A percentile compares a stretch with the other conserved stretches of the same genome.
Conservation (phyloP, 1,140 invertebrate genomes). For the Drosophila mojavensis region DNA sequence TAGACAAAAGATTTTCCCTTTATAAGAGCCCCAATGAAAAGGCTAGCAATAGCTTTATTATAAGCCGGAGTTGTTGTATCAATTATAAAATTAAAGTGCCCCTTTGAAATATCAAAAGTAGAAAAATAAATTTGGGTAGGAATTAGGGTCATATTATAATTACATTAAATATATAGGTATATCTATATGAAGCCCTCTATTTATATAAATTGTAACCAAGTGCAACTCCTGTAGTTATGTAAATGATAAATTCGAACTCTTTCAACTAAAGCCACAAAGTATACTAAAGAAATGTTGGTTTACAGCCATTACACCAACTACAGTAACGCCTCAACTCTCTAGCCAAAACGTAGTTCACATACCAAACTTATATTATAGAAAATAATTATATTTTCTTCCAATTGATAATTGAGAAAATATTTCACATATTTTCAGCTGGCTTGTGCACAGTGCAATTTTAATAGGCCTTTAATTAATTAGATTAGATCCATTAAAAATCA, state of each 20-base stretch:
- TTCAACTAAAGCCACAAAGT: constrained; percentile 3
- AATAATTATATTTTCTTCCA: neutral
- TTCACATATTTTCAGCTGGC: neutral
- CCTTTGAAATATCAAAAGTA: too few species aligned
- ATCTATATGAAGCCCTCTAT: too few species aligned
- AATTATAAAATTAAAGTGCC: too few species aligned
- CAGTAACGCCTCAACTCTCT: neutral
- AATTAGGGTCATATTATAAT: too few species aligned
- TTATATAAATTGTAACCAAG: too few species aligned
- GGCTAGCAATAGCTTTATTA: too few species aligned
- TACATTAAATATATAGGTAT: too few species aligned
- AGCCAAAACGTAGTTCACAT: neutral
- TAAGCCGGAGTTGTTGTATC: too few species aligned
- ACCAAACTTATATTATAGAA: neutral
- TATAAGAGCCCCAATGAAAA: too few species aligned
- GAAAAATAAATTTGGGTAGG: too few species aligned
- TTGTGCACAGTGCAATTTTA: constrained; percentile 26
- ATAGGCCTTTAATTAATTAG: neutral
- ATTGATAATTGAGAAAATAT: constrained; percentile 4
- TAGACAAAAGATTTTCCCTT: too few species aligned
- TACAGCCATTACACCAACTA: neutral
- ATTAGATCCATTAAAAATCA: too few species aligned
- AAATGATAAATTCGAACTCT: neutral
- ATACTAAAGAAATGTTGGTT: neutral
- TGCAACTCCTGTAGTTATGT: neutral